Percentiles rank a stretch among this genome's conserved stretches.
phyloP scores from a whole-genome alignment of 2,888 invertebrate species.

The Atrina japonica region DNA sequence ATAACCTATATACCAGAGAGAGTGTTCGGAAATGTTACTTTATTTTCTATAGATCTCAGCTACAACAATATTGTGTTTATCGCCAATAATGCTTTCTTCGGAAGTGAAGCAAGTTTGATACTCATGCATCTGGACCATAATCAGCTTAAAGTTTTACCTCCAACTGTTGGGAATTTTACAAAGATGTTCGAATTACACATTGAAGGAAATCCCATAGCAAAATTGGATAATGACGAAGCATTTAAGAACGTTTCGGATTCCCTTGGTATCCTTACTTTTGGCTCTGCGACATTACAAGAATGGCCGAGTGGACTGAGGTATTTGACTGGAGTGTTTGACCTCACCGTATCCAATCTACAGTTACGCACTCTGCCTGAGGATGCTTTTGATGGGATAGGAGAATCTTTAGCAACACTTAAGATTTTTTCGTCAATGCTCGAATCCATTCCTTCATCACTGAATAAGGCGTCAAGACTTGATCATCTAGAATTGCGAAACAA shows the following conservation, averaged over 20 bases:
- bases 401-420: not conserved
- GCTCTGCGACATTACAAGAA: constrained; percentile 11
- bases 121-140: constrained; percentile 26
- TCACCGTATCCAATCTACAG: constrained; percentile 3
- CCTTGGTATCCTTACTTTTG: constrained; percentile 15
- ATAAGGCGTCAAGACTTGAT: not conserved
- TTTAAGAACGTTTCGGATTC: constrained; percentile 10
- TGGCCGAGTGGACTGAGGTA: constrained; percentile 20
- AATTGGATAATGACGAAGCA: constrained; percentile 9
- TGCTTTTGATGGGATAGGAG: not conserved
- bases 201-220: constrained; percentile 26
- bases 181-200: constrained; percentile 21
- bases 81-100: too few species aligned
- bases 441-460: constrained; percentile 16
- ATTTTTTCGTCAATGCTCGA: constrained; percentile 13
- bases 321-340: constrained; percentile 6
- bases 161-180: constrained; percentile 25
- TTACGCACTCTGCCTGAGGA: constrained; percentile 20
- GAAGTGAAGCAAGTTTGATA: not conserved
- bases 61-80: too few species aligned
- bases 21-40: too few species aligned
- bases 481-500: constrained; percentile 17
- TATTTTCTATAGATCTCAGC: too few species aligned
- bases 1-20: too few species aligned
- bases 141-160: constrained; percentile 14